These are phyloP conservation scores for Lates japonicus DNA, from an alignment of 2,797 vertebrate genomes.

Conservation along the genomic window DNA sequence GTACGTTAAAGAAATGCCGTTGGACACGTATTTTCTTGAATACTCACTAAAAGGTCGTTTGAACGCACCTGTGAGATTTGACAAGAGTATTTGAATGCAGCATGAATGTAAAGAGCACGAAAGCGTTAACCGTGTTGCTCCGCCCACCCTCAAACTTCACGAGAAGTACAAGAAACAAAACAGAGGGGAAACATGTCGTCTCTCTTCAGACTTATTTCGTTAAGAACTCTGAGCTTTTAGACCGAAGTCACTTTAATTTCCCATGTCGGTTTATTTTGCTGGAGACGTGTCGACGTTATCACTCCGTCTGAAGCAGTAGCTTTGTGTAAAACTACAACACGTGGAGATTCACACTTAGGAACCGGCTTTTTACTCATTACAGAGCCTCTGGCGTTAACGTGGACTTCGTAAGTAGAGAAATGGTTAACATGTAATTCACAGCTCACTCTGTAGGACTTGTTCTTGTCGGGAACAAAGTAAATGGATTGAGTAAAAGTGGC, in stretches of 20 bases:
- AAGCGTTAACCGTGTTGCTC: constrained; percentile 19
- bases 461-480: not conserved
- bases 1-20: too few relatives aligned
- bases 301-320: fast-evolving
- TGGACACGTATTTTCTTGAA: too few relatives aligned
- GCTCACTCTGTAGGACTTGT: fast-evolving
- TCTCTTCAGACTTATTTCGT: not conserved
- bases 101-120: not conserved
- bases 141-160: constrained; percentile 21
- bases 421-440: not conserved
- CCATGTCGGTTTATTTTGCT: too few relatives aligned
- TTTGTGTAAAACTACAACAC: constrained; percentile 47
- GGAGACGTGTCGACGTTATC: fast-evolving
- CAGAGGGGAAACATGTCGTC: not conserved
- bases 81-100: constrained; percentile 24
- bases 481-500: not conserved
- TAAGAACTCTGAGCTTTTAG: not conserved
- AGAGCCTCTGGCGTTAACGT: not conserved
- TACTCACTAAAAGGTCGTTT: too few relatives aligned
- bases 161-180: not conserved
- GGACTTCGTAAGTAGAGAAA: not conserved
- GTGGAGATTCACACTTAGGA: constrained; percentile 28
- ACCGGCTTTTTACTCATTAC: not conserved
- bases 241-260: fast-evolving
- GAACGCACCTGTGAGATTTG: not conserved